Evolutionary conservation across 2,113 vertebrate genomes (phyloP), one percentile per base, ranked within the genome.

Genomic region (Castor canadensis): DNA sequence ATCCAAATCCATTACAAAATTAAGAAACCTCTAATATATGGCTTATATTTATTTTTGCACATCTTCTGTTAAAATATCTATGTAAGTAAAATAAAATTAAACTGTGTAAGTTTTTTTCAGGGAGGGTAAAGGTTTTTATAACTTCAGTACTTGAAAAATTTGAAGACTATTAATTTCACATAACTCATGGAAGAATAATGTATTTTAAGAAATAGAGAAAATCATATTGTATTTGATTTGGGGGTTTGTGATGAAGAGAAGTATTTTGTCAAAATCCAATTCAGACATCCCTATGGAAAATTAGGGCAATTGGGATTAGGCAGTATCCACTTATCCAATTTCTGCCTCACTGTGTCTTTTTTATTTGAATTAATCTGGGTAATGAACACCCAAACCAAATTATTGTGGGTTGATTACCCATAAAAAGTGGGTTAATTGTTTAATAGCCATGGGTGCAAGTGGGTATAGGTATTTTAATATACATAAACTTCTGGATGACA

Each of bases 361-460:
- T 96, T 96, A 96, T 97, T 97, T 97, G 97, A 98, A 98, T 96
- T 98, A 97, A 98, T 97, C 97, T 98, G 96, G 93, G 97, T 98
- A 98, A 98, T 89, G 80, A 98, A 98, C 94, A 98, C 97, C 89
- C 95, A 95, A 98, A 93, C 96, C 97, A 98, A 97, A 98, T 98
- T 98, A 98, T 95, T 97, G 79, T 95, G 90, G 96, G 98, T 98
- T 97, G 97, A 98, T 98, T 98, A 98, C 92, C 97, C 95, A 97
- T 97, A 96, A 97, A 98, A 98, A 97, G 69, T 96, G 93, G 66
- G 93, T 98, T 98, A 98, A 98, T 96, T 98, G 96, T 98, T 97
- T 98, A 98, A 98, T 94, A 98, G 97, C 79, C 93, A 96, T 87
- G 97, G 93, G 93, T 97, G 91, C 79, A 98, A 98, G 95, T 94